A percentile compares a stretch with the other conserved stretches of the same genome.
phyloP scores from a whole-genome alignment of 2,888 invertebrate species.

The Hoplodrina blanda region DNA sequence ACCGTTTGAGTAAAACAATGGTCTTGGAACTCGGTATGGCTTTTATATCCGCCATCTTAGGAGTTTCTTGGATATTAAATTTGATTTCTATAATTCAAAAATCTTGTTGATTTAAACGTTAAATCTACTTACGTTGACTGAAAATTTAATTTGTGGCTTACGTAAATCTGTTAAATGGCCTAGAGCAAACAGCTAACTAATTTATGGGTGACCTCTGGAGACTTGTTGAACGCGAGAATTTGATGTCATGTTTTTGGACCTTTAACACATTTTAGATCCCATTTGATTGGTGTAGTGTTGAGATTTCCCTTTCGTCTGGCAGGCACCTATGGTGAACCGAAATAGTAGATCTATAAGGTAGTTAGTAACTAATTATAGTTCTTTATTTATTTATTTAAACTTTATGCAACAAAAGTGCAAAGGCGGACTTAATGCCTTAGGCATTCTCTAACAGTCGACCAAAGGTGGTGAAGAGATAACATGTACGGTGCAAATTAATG shows the following conservation, averaged over 20 bases:
- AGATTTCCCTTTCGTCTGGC: not conserved
- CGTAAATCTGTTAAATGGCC: slow-evolving; percentile 56
- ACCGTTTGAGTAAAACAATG: slow-evolving; percentile 58
- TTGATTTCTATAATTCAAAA: slow-evolving; percentile 51
- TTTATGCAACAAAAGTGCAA: too few relatives aligned
- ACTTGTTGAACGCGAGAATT: slow-evolving; percentile 49
- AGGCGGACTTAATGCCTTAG: too few relatives aligned
- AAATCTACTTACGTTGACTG: slow-evolving; percentile 15
- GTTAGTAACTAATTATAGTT: not conserved
- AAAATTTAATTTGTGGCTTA: slow-evolving; percentile 51
- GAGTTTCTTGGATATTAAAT: slow-evolving; percentile 49
- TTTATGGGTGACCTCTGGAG: slow-evolving; percentile 37
- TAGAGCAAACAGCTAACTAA: slow-evolving; percentile 50
- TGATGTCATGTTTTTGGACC: slow-evolving; percentile 14
- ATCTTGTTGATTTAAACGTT: slow-evolving; percentile 47
- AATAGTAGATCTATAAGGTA: not conserved
- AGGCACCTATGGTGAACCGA: too few relatives aligned
- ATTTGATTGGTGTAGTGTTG: not conserved
- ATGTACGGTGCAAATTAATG: too few relatives aligned
- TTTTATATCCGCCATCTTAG: slow-evolving; percentile 44
- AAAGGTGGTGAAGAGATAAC: too few relatives aligned
- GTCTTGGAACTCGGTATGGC: slow-evolving; percentile 37
- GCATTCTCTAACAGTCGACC: too few relatives aligned
- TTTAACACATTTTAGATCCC: slow-evolving; percentile 6
- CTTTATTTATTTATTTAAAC: too few relatives aligned